Evolutionary conservation across 2,113 vertebrate species (phyloP), one percentile per base, ranked within the genome.

Genomic region (Lagopus muta): DNA sequence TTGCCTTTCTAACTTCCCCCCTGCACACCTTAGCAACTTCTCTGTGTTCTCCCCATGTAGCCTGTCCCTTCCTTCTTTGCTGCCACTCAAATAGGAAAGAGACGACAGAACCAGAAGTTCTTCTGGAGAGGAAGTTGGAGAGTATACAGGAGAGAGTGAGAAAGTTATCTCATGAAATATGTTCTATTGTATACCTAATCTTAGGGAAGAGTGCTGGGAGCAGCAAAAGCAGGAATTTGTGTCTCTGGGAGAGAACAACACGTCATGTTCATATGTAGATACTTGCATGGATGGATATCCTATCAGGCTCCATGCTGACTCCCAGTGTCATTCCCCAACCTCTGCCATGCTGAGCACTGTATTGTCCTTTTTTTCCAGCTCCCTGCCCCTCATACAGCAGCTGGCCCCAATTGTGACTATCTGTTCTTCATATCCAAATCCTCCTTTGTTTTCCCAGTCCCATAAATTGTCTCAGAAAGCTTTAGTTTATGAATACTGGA

Each of bases 341-440:
- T 10, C 25, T 52, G 2, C 28, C 11, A 17, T 60, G 12, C 21
- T 1, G 2, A 30, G 42, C 10, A 61, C 9, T 6, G 4, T 34
- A 4, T 15, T 50, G 25, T 22, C 3, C n/a, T 54, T 71, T 61
- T 22, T 27, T 43, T 13, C 13, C 6, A 5, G 19, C n/a, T 54
- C 34, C 10, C 11, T 25, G 8, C 19, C 10, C 25, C 7, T 66
- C 48, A 3, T 1, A 57, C 3, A 85, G 5, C 14, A 77, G 12
- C 38, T 62, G 43, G 28, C 13, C 6, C 15, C 60, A 0, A 0
- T 19, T 32, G 15, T 65, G 48, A 40, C 58, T 40, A 5, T 80
- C 47, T 80, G 12, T 30, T 65, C 45, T 71, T 81, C 3, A 1
- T n/a, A 71, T 7, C 27, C 19, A 38, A 17, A 5, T 27, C 34